Evolutionary conservation across 2,888 invertebrate species (phyloP), one percentile per base, ranked within the genome.

Genomic region (Phrixothrix hirtus): DNA sequence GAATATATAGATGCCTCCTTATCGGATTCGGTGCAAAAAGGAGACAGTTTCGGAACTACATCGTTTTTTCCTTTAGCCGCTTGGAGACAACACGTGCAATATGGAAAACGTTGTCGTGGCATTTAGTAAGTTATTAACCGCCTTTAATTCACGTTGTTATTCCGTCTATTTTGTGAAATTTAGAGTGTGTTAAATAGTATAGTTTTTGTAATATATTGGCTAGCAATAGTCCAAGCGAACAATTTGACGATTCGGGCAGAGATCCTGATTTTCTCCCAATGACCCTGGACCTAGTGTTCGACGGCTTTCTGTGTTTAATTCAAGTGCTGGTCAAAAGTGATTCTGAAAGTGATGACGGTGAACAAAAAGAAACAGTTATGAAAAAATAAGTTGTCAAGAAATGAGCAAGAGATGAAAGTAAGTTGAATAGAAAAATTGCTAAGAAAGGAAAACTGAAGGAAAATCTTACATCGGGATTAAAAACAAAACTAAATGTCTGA

Each of bases 291-390:
- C 50, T 44, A 50, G 50, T 45, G 50, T 46, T 45, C 37, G 45
- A 50, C 45, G 45, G 37, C 29, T 50, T 45, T 37, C 50, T 36
- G 31, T 50, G 27, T 45, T 46, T 37, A 45, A 45, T 50, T 50
- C 45, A 50, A 50, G 50, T 45, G 45, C 42, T 48, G 32, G 42
- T 48, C 12, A 42, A 50, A 50, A 50, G 50, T 50, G 52, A n/a
- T n/a, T n/a, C n/a, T n/a, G n/a, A n/a, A n/a, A n/a, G n/a, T n/a
- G n/a, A n/a, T n/a, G n/a, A n/a, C 39, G 39, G 39, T 47, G 47
- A 41, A 39, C 25, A 25, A 13, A 6, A 26, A 37, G 12, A 25
- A 7, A n/a, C n/a, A n/a, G n/a, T n/a, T n/a, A n/a, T n/a, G n/a
- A n/a, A n/a, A n/a, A n/a, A n/a, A n/a, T n/a, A n/a, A n/a, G n/a